phyloP scores from a whole-genome alignment of 2,888 invertebrate species.

The Andrena minutula region DNA sequence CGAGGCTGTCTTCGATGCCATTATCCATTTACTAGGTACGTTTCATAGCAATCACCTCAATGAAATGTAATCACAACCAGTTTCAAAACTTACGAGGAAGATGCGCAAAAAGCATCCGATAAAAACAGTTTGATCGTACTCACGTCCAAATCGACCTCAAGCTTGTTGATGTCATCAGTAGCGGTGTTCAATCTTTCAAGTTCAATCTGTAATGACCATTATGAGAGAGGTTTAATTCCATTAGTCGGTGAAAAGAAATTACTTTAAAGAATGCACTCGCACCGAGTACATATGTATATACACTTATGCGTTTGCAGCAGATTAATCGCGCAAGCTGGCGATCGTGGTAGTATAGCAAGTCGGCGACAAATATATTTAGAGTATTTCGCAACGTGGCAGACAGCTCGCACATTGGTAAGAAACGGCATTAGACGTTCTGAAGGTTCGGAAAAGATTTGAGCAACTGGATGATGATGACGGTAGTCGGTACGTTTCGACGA shows the following conservation, averaged over 20 bases:
- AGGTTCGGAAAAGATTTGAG: neutral
- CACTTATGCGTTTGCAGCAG: slow-evolving; percentile 1
- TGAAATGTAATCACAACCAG: slow-evolving; percentile 75
- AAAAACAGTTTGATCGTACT: slow-evolving; percentile 78
- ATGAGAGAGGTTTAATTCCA: neutral
- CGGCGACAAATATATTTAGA: slow-evolving; percentile 36
- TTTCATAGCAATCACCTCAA: slow-evolving; percentile 75
- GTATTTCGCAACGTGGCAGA: slow-evolving; percentile 37
- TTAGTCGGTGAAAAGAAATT: neutral
- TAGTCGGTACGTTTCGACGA: neutral
- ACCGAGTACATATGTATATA: neutral
- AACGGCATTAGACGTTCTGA: neutral
- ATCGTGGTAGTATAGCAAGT: neutral
- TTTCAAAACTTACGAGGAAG: slow-evolving; percentile 67
- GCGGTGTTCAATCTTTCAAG: slow-evolving; percentile 95
- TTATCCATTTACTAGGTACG: slow-evolving; percentile 77
- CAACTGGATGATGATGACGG: neutral
- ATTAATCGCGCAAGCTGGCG: slow-evolving; percentile 18
- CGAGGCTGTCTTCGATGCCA: slow-evolving; percentile 64
- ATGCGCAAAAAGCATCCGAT: neutral
- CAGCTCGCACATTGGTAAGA: neutral
- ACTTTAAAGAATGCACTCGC: neutral
- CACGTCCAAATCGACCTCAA: slow-evolving; percentile 95
- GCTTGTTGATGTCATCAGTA: slow-evolving; percentile 96
- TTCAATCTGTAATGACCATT: slow-evolving; percentile 88